Percentiles rank a stretch among this genome's conserved stretches.
These are phyloP conservation scores for Procapra przewalskii DNA, from an alignment of 2,113 vertebrate genomes.

Conservation along the genomic window DNA sequence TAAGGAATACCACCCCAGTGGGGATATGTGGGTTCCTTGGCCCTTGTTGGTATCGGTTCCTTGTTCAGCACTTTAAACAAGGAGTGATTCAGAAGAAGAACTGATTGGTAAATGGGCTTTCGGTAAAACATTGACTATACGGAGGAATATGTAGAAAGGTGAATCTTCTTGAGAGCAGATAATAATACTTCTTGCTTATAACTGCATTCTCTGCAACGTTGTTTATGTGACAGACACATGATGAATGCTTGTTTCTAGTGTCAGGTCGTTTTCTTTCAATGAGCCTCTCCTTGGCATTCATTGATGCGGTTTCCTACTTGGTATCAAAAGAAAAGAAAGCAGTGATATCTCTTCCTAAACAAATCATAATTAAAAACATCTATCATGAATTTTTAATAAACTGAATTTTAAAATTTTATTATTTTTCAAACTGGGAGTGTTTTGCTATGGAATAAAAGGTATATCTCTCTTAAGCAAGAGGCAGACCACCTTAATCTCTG, in stretches of 20 bases:
- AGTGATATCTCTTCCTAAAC: neutral
- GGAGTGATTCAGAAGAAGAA: neutral
- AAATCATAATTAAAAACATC: neutral
- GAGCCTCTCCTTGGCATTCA: neutral
- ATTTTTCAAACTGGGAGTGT: neutral
- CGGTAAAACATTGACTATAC: neutral
- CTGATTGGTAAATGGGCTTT: neutral
- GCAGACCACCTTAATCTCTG: neutral
- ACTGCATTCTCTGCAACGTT: neutral
- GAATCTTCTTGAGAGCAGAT: neutral
- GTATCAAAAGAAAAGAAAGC: neutral
- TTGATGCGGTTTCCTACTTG: neutral
- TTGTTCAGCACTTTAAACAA: neutral
- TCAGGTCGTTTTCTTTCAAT: neutral
- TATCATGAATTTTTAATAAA: neutral
- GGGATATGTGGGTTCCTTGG: neutral
- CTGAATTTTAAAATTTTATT: neutral
- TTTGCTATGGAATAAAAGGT: neutral
- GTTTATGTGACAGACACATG: neutral
- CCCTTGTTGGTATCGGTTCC: neutral
- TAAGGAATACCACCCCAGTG: neutral
- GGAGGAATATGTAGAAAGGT: neutral
- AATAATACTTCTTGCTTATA: neutral
- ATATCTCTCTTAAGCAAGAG: constrained; percentile 15
- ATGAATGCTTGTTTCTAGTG: neutral